phyloP scores from a whole-genome alignment of 2,113 vertebrate species.

The Clarias gariepinus region DNA sequence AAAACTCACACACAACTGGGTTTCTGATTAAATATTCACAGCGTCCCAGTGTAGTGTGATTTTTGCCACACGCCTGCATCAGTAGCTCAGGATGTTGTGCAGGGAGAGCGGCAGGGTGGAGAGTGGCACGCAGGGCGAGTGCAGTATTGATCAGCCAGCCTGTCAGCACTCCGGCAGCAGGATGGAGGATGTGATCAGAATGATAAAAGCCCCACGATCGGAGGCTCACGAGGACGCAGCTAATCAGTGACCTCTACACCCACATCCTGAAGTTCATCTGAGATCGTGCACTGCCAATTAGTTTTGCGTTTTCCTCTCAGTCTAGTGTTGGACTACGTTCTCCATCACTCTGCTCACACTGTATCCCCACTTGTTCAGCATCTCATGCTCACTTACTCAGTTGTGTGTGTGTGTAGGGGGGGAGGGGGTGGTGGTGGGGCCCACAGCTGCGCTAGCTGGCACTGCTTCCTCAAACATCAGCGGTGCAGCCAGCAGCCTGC shows the following conservation, averaged over 20 bases:
- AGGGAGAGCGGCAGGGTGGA: conserved; percentile 31
- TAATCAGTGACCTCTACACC: conserved; percentile 74
- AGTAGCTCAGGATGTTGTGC: conserved; percentile 36
- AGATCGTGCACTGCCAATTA: conserved; percentile 16
- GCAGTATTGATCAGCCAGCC: conserved; percentile 64
- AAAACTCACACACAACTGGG: not conserved
- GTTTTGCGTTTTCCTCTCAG: conserved; percentile 60
- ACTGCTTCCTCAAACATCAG: conserved; percentile 68
- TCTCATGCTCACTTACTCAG: conserved; percentile 62
- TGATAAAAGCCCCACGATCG: conserved; percentile 61
- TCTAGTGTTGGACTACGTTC: not conserved
- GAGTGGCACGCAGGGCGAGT: not conserved
- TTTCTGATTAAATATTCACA: conserved; percentile 1
- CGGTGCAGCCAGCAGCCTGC: conserved; percentile 65
- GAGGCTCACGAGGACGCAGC: conserved; percentile 45
- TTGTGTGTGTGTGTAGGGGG: conserved; percentile 56
- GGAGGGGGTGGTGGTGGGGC: conserved; percentile 51
- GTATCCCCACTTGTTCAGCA: not conserved
- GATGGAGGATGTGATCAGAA: conserved; percentile 63
- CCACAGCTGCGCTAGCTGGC: conserved; percentile 82
- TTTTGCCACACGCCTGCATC: conserved; percentile 35
- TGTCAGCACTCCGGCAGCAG: conserved; percentile 45
- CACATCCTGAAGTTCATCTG: conserved; percentile 74
- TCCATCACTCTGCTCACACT: conserved; percentile 8
- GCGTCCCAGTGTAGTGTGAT: conserved; percentile 28